Evolutionary conservation across 2,888 invertebrate species (phyloP).

Genomic region (Cinara cedri): DNA sequence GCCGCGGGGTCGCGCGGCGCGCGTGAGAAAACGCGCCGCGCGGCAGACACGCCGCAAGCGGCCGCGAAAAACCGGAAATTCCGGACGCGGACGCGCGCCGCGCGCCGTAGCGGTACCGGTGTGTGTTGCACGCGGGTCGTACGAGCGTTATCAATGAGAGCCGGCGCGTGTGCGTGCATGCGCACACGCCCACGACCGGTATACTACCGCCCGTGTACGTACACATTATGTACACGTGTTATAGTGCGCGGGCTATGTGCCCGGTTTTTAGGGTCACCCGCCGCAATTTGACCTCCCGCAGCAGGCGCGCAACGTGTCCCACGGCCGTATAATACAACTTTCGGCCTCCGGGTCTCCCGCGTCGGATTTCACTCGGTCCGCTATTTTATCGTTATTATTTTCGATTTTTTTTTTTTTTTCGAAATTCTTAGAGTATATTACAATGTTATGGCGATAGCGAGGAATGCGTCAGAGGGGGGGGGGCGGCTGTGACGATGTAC

Average conservation of each 20-base stretch:
- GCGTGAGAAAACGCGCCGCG: constrained; percentile 39
- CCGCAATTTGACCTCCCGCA: constrained; percentile 48
- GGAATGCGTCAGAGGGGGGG: no score
- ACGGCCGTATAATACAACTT: constrained; percentile 5
- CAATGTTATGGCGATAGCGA: no score
- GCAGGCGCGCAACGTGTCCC: not conserved
- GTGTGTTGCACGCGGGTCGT: not conserved
- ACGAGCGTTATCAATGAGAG: constrained; percentile 42
- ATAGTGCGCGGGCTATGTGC: constrained; percentile 16
- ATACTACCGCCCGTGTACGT: no score
- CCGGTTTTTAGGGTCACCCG: constrained; percentile 52
- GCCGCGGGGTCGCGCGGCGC: constrained; percentile 16
- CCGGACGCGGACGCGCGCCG: constrained; percentile 28
- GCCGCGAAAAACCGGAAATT: constrained; percentile 52
- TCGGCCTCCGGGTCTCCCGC: not conserved
- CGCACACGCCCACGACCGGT: constrained; percentile 49
- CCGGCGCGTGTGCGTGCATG: no score
- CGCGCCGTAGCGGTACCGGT: not conserved
- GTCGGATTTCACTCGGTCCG: constrained; percentile 27
- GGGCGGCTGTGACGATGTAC: no score
- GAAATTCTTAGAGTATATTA: no score
- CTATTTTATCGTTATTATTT: not conserved
- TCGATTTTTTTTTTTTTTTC: not conserved
- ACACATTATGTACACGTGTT: not conserved
- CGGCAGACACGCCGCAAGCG: not conserved